Evolutionary conservation across 1,140 invertebrate genomes (phyloP), one percentile per base, ranked within the genome.

Genomic region (Meloidogyne floridensis): DNA sequence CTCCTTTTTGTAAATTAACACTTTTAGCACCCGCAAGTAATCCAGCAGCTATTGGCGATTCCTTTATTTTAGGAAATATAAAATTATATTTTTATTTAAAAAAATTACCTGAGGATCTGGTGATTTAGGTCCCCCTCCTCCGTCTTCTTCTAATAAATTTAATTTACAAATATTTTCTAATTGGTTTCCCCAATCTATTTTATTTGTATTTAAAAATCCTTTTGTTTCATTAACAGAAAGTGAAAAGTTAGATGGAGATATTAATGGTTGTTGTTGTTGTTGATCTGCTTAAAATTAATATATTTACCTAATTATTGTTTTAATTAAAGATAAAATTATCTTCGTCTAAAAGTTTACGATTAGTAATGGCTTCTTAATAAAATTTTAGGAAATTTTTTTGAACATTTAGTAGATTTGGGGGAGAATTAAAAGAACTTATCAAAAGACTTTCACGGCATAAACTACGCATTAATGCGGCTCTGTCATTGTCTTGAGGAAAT

Each of bases 31-130:
- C 84, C 11, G 85, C 86, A 10, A 90, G 72, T 54, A 90, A 76
- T 18, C 87, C 88, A 73, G 88, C 80, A 13, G 87, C 87, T 13
- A 89, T 87, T 13, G 88, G 87, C 43, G 87, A 89, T 43, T 90
- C 85, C 6, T 79, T 6, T 13, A 74, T 7, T 74, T 43, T 9
- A 53, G n/a, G 13, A 15, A 73, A 72, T 10, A 11, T 11, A 10
- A 11, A 72, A 72, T 72, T 10, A 42, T 1, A 10, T 18, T n/a
- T 7, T 15, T 7, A 32, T 74, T 51, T 18, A 74, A 15, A 13
- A 42, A 15, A 74, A 74, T 74, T 74, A 74, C 72, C 8, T 87
- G 77, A 3, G 87, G 87, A 83, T 89, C 88, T 8, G 83, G 83
- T 13, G 84, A 85, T n/a, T 81, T 77, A 8, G 84, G 81, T 72